phyloP scores from a whole-genome alignment of 2,113 vertebrate genomes.

The Equus przewalskii region DNA sequence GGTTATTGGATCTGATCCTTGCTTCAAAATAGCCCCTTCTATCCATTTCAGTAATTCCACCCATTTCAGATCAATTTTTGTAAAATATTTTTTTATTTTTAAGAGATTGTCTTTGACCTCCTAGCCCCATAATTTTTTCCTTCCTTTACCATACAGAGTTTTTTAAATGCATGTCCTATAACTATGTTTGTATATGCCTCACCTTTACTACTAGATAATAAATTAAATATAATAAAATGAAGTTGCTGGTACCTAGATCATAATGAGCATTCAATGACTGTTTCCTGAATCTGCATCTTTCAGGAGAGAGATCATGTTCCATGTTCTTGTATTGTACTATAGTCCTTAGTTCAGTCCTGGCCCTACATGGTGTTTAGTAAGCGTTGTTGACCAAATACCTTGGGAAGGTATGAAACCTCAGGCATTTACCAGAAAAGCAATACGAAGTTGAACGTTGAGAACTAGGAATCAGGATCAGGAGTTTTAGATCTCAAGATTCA shows the following conservation, averaged over 20 bases:
- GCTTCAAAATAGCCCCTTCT: not conserved
- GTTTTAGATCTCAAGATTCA: not conserved
- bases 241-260: not conserved
- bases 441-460: not conserved
- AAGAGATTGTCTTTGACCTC: not conserved
- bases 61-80: not conserved
- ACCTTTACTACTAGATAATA: not conserved
- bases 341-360: not conserved
- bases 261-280: not conserved
- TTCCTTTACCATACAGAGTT: not conserved
- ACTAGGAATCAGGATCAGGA: not conserved
- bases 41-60: not conserved
- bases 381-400: not conserved
- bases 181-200: not conserved
- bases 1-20: not conserved
- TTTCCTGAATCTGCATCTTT: not conserved
- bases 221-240: constrained; percentile 2
- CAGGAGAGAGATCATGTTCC: not conserved
- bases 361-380: not conserved
- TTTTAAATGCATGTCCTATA: not conserved
- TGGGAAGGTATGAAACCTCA: not conserved
- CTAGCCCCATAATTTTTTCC: not conserved
- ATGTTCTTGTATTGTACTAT: not conserved
- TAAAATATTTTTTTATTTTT: not conserved
- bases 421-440: not conserved